These are phyloP conservation scores for Bradypodion ventrale DNA, from an alignment of 2,797 vertebrate species.

Conservation along the genomic window DNA sequence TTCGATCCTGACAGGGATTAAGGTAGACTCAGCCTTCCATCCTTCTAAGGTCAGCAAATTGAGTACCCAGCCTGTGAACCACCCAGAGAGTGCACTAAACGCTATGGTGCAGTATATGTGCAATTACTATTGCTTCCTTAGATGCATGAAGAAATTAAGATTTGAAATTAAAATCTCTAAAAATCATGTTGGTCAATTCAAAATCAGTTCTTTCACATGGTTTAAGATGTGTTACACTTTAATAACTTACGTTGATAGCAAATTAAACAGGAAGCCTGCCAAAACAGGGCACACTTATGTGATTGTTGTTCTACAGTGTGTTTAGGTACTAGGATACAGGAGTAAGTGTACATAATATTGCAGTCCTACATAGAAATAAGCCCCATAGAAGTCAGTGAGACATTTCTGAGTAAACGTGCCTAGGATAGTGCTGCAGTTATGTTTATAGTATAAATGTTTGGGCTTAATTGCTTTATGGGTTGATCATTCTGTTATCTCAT, in stretches of 20 bases:
- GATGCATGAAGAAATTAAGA: neutral
- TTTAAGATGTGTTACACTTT: neutral
- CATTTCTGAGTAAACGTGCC: neutral
- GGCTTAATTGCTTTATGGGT: neutral
- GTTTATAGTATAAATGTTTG: neutral
- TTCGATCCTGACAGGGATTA: no score
- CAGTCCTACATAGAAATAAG: neutral
- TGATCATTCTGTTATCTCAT: neutral
- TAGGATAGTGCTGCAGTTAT: neutral
- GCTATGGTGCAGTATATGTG: no score
- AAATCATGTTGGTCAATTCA: neutral
- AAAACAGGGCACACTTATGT: no score
- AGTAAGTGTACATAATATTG: neutral
- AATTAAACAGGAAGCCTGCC: no score
- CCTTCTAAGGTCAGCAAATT: no score
- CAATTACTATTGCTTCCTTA: no score
- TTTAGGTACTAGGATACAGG: no score
- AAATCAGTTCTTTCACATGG: neutral
- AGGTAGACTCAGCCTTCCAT: no score
- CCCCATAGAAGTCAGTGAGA: neutral
- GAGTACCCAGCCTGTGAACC: no score
- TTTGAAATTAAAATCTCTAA: neutral
- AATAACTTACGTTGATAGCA: no score
- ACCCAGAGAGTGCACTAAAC: no score
- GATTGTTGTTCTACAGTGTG: no score